Evolutionary conservation across 2,113 vertebrate species (phyloP), one percentile per base, ranked within the genome.

Genomic region (Pithys albifrons): DNA sequence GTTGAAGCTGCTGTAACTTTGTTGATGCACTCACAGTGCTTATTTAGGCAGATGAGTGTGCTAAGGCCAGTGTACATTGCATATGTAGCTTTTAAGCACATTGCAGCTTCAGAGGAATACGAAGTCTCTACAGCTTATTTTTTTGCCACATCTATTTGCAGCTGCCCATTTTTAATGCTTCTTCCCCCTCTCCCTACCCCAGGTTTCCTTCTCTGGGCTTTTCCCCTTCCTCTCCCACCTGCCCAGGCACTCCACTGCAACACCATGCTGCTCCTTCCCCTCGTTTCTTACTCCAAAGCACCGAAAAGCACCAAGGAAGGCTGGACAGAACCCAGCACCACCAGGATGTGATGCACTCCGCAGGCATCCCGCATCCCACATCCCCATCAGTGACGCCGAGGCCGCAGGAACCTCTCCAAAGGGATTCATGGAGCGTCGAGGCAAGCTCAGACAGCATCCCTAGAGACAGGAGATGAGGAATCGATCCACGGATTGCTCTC

Each of bases 371-470:
- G 37, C 39, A 39, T 39, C 61, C 24, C 51, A 20, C 7, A 24
- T 24, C 57, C 57, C 31, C 31, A 20, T 7, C 55, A 7, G 18
- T 29, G 49, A 22, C 28, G 9, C 23, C 0, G 25, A 11, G 35
- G 39, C 57, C 1, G 2, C 24, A 41, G 79, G 55, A 57, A 43
- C 19, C 48, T 58, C 61, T 41, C 55, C 43, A 7, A 1, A 27
- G 7, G 2, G 19, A 20, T 25, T 45, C 5, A 4, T 0, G 45
- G 64, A 52, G n/a, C 28, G 3, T 25, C 20, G 9, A 61, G 24
- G 52, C 3, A 1, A 76, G 35, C 41, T 43, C 41, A 15, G 41
- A 43, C 41, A 43, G 41, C 23, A 19, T 85, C n/a, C 62, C n/a
- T 10, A 51, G 43, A 25, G 43, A 39, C 18, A 6, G 19, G 29